Percentiles rank a stretch among this genome's conserved stretches.
phyloP scores from a whole-genome alignment of 2,797 vertebrate genomes.

The Streptopelia turtur region DNA sequence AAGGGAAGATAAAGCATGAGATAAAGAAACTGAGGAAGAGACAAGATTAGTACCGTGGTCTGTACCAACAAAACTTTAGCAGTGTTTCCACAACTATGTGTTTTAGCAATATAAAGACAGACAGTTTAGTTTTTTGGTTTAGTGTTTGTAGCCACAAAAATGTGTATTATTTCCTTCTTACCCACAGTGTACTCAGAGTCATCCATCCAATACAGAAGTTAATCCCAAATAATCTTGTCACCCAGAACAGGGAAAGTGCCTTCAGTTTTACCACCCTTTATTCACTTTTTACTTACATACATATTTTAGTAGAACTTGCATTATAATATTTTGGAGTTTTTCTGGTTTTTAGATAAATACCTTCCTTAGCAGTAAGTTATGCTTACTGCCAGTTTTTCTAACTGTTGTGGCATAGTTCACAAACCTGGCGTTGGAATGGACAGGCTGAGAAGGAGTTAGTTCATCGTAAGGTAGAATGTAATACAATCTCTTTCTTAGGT shows the following conservation, averaged over 20 bases:
- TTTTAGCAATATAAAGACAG: constrained; percentile 69
- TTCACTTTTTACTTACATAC: constrained; percentile 14
- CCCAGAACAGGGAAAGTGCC: constrained; percentile 61
- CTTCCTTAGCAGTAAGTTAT: neutral
- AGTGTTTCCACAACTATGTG: constrained; percentile 48
- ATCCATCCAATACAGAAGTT: constrained; percentile 73
- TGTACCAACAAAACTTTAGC: constrained; percentile 44
- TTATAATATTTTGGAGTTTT: neutral
- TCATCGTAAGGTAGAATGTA: neutral
- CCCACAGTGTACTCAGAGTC: constrained; percentile 77
- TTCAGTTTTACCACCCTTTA: constrained; percentile 42
- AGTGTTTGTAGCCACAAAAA: constrained; percentile 78
- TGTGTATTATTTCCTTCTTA: constrained; percentile 80
- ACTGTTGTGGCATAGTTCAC: neutral
- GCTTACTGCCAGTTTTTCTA: neutral
- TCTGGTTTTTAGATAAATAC: neutral
- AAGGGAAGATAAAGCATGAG: constrained; percentile 2
- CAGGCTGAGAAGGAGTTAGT: neutral
- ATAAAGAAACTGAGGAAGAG: constrained; percentile 30
- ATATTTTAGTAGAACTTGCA: neutral
- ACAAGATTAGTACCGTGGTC: constrained; percentile 17
- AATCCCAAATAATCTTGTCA: constrained; percentile 76
- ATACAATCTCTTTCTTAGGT: neutral
- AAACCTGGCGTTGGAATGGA: neutral
- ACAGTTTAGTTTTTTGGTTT: constrained; percentile 69